Evolutionary conservation across 1,140 invertebrate genomes (phyloP), one percentile per base, ranked within the genome.

Genomic region (Drosophila pseudoananassae): DNA sequence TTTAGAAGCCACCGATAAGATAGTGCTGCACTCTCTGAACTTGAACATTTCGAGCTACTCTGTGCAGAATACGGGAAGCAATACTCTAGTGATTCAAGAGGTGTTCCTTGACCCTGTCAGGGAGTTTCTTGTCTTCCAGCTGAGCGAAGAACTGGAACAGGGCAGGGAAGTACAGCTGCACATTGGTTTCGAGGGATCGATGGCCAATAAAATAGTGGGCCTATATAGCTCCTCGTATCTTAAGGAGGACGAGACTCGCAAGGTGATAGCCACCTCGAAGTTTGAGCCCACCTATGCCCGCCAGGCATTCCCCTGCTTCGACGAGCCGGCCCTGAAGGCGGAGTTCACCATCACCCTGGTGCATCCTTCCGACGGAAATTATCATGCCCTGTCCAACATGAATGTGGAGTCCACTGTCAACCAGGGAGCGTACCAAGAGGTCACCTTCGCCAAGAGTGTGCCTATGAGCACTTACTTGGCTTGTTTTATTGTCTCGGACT

Each of bases 281-380:
- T 98, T 99, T 89, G 96, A 99, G 90, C 96, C 98, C 0, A 98
- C 97, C 0, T 97, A 98, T 92, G 98, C 98, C 0, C 94, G 98
- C 27, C 95, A 97, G 92, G 96, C 97, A 0, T 99, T 98, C 81
- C 98, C 98, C 0, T 99, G 98, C 91, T 98, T 98, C 90, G 98
- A 99, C 92, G 98, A 99, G 92, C 98, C 98, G 0, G 94, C 95
- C 12, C 96, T 98, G 81, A 99, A 99, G 93, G 97, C 98, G 1
- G 95, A 95, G 63, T 99, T 96, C 93, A 94, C 94, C 29, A 94
- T 98, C 5, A 94, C 95, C 12, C 87, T 99, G 4, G 94, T 96
- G 1, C 94, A 95, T 89, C 96, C 96, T 0, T 91, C 91, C 14
- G 78, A 75, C 0, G 87, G 93, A n/a, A 92, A 92, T 43, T 96